Base-by-base conservation (phyloP, 2,888 invertebrate species). In the Falcaria lacertinaria region DNA sequence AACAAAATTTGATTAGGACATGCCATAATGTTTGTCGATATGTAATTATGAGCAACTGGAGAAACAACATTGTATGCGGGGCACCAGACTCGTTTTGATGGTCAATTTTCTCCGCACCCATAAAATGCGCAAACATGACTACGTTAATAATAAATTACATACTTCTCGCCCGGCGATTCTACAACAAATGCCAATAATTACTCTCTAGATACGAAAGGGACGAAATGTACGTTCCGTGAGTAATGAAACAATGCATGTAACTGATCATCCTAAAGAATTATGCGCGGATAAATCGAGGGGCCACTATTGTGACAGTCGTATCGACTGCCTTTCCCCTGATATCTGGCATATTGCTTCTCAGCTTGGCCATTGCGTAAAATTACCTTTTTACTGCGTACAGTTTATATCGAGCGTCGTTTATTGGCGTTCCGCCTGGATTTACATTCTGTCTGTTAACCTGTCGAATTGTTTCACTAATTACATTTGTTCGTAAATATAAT, bases 121-220 rank as follows among this genome's bases (percentile, higher is more conserved):
- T 80, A 80, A 78, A 80, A 75, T 70, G 67, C 66, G 55, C 57
- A 67, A 74, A 78, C 74, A 71, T 80, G 70, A 74, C 75, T 75
- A 73, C 72, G 74, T 69, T 66, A 69, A 76, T 75, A 80, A 80
- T 79, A 82, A 81, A 80, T 80, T 67, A 80, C 66, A 73, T 58
- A 71, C 69, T 75, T 76, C 61, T 67, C 59, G 57, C 50, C 65
- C 63, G 67, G 73, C 67, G 65, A 71, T 74, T 71, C 63, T 60
- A 65, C 70, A 75, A 77, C 73, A 71, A 78, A 77, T 74, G 69
- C 65, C 61, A 69, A 74, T 76, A 74, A 82, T 80, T 78, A 75
- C 64, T 71, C 65, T 64, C 54, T 61, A 59, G 59, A 69, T 74
- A 74, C 73, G 69, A 67, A 58, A 64, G 59, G 61, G 60, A 64